Conservation (phyloP, 1,140 invertebrate genomes). For the Aporrectodea caliginosa region DNA sequence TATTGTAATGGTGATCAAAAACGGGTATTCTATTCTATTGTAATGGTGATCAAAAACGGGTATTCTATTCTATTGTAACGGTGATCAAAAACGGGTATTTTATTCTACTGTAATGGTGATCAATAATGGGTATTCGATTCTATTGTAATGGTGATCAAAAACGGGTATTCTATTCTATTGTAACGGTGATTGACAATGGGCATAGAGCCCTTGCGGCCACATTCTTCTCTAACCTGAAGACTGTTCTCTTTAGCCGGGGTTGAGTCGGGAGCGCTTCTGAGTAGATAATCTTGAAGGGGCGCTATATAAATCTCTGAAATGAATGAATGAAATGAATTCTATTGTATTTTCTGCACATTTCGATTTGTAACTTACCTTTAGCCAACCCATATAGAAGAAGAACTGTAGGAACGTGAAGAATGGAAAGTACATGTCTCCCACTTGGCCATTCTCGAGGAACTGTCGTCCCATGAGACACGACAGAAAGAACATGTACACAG, state of each 20-base stretch:
- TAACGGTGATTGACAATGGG: not conserved
- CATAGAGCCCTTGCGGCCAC: no score
- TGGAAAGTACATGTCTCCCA: slow-evolving; percentile 83
- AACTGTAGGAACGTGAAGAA: slow-evolving; percentile 79
- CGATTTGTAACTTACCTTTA: slow-evolving; percentile 63
- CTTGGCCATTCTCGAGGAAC: slow-evolving; percentile 63
- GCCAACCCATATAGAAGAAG: slow-evolving; percentile 93
- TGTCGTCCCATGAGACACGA: slow-evolving; percentile 77
- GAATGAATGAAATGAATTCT: no score
- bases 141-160: not conserved
- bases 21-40: no score
- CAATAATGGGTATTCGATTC: not conserved
- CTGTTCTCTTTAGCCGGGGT: no score
- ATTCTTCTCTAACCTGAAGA: no score
- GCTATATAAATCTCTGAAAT: no score
- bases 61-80: not conserved
- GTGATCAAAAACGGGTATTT: not conserved
- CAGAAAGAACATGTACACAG: slow-evolving; percentile 85
- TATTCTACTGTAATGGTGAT: not conserved
- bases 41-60: no score
- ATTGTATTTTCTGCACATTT: not conserved
- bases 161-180: not conserved
- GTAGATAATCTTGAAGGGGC: no score
- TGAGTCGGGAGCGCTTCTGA: no score
- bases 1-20: no score